These are phyloP conservation scores for Mormyrus proboscirostris DNA, from an alignment of 2,797 vertebrate species.

Conservation along the genomic window DNA sequence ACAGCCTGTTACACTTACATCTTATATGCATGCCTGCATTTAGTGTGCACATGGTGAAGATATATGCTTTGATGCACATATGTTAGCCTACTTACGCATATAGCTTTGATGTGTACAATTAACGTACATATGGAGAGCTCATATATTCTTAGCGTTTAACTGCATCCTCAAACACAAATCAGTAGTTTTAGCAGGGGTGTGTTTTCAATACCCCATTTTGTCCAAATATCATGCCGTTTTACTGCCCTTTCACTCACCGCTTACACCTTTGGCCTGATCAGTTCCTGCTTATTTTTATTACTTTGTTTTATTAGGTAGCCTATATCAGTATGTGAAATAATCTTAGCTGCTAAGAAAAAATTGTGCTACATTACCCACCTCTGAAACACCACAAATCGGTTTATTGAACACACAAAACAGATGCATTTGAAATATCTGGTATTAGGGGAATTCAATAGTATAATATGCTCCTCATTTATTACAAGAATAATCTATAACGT, in stretches of 20 bases:
- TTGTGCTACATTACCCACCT: conserved; percentile 11
- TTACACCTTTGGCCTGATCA: conserved; percentile 32
- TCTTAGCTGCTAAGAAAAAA: conserved; percentile 36
- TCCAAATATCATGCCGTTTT: background rate
- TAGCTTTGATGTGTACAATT: background rate
- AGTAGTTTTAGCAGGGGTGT: background rate
- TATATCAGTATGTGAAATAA: conserved; percentile 48
- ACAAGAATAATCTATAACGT: background rate
- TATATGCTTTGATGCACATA: background rate
- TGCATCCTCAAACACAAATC: background rate
- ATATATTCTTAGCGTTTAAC: background rate
- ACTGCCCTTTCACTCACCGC: background rate
- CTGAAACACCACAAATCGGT: background rate
- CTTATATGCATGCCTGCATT: background rate
- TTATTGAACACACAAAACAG: background rate
- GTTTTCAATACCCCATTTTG: background rate
- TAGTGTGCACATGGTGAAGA: background rate
- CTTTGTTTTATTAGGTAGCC: conserved; percentile 38
- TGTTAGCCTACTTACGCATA: background rate
- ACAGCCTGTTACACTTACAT: background rate
- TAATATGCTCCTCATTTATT: background rate
- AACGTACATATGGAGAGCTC: background rate
- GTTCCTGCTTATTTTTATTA: conserved; percentile 41
- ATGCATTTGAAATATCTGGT: background rate
- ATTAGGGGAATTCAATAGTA: background rate